Evolutionary conservation across 2,888 invertebrate species (phyloP).

Genomic region (Troides helena): DNA sequence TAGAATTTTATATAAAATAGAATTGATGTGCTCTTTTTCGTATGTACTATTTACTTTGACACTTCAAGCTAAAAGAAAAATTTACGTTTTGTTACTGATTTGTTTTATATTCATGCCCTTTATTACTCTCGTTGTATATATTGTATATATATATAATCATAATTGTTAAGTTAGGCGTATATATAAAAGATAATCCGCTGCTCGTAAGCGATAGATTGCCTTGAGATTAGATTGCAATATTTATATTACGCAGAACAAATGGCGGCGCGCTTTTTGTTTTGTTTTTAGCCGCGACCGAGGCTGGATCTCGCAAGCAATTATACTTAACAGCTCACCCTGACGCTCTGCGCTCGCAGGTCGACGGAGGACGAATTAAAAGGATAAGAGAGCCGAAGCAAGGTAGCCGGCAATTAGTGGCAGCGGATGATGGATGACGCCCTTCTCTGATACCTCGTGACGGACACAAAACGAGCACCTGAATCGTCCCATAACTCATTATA

Average conservation of each 20-base stretch:
- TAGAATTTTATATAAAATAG: no score
- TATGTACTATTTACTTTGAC: no score
- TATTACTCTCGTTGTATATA: no score
- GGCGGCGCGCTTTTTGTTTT: conserved; percentile 50
- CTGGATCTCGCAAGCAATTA: conserved; percentile 66
- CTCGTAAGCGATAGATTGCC: conserved; percentile 27
- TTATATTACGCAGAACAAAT: conserved; percentile 47
- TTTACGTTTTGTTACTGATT: no score
- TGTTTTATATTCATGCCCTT: no score
- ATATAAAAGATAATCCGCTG: conserved; percentile 22
- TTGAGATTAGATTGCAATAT: conserved; percentile 34
- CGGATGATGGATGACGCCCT: conserved; percentile 74
- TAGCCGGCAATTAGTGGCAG: conserved; percentile 77
- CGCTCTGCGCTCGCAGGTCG: conserved; percentile 51
- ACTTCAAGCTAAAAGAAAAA: no score
- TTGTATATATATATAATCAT: no score
- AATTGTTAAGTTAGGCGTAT: background rate
- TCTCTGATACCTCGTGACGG: conserved; percentile 62
- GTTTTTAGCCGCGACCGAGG: conserved; percentile 60
- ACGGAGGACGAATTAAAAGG: conserved; percentile 73
- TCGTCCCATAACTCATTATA: conserved; percentile 71
- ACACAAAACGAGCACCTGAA: conserved; percentile 69
- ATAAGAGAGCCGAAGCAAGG: conserved; percentile 72
- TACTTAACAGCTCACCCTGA: conserved; percentile 54
- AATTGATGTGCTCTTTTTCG: no score